Evolutionary conservation across 2,797 vertebrate species (phyloP).

Genomic region (Coregonus suidteri): DNA sequence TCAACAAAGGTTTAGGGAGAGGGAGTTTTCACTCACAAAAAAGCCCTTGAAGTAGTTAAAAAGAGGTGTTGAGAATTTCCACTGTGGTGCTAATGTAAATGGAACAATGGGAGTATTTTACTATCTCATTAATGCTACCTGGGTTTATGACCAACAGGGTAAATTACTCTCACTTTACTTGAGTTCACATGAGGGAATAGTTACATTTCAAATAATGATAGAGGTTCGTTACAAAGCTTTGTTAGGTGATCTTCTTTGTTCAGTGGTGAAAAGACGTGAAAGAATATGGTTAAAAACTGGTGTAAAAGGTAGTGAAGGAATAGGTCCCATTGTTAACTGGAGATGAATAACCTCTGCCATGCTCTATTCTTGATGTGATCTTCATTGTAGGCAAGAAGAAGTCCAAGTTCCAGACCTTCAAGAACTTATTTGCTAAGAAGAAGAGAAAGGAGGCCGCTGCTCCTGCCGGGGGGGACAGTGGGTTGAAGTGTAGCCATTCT

Average conservation of each 20-base stretch:
- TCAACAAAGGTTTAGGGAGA: slow-evolving; percentile 2
- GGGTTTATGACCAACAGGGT: slow-evolving; percentile 41
- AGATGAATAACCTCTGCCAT: not conserved
- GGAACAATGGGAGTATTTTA: slow-evolving; percentile 37
- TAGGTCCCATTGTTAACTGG: not conserved
- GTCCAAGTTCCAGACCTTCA: slow-evolving; percentile 91
- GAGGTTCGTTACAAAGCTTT: slow-evolving; percentile 1
- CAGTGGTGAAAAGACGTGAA: not conserved
- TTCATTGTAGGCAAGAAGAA: slow-evolving; percentile 87
- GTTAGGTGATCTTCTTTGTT: not conserved
- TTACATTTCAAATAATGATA: slow-evolving; percentile 2
- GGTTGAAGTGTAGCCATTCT: slow-evolving; percentile 80
- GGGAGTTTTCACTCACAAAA: slow-evolving; percentile 21
- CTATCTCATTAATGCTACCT: slow-evolving; percentile 27
- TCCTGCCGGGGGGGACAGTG: slow-evolving; percentile 48
- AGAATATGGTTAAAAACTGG: too few relatives aligned
- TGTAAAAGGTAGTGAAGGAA: not conserved
- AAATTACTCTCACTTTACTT: slow-evolving; percentile 34
- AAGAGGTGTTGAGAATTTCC: slow-evolving; percentile 57
- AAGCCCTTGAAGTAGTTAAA: slow-evolving; percentile 43
- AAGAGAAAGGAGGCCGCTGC: slow-evolving; percentile 81
- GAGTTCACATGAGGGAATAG: slow-evolving; percentile 36
- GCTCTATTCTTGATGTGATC: not conserved
- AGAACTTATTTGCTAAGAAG: slow-evolving; percentile 89
- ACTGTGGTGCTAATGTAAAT: slow-evolving; percentile 50